Evolutionary conservation across 2,888 invertebrate species (phyloP), one percentile per base, ranked within the genome.

Genomic region (Amaurobius ferox): DNA sequence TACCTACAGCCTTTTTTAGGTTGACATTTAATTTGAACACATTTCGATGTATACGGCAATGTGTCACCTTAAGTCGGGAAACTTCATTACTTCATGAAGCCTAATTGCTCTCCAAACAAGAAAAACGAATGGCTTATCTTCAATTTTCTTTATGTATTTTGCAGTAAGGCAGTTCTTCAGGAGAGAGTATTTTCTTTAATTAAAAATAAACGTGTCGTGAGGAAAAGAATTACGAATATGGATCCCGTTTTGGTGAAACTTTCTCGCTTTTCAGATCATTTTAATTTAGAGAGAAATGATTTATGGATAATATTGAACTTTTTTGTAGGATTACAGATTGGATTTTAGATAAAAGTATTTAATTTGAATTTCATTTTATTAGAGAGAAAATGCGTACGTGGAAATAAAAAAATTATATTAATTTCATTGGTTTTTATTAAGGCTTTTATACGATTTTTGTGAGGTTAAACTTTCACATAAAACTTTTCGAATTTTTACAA

Each of bases 11-110:
- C 76, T 77, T 71, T 83, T 71, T 77, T 66, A 66, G 78, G 72
- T 73, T 85, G 85, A 85, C 85, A 78, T 78, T 85, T 85, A 85
- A 85, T 85, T 73, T 85, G 78, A 85, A 85, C 85, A 78, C 79
- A 74, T 86, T 79, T 79, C 70, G 76, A 79, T 79, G 71, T 79
- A 76, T 76, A 35, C 32, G 70, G 76, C 76, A 86, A 86, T 79
- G 67, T 71, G 76, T 86, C 86, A 85, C 55, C 64, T 68, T 66
- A 73, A 85, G 74, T 79, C 66, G 67, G 11, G 74, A 74, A 86
- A 86, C 79, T 86, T 86, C 79, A 86, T 86, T 86, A 86, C 86
- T 71, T 73, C 48, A 61, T 32, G 76, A 48, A 76, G 61, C 70
- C 71, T 86, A 86, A 86, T 86, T 86, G 86, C 86, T 74, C 76